Evolutionary conservation across 2,888 invertebrate species (phyloP), one percentile per base, ranked within the genome.

Genomic region (Carabus problematicus): DNA sequence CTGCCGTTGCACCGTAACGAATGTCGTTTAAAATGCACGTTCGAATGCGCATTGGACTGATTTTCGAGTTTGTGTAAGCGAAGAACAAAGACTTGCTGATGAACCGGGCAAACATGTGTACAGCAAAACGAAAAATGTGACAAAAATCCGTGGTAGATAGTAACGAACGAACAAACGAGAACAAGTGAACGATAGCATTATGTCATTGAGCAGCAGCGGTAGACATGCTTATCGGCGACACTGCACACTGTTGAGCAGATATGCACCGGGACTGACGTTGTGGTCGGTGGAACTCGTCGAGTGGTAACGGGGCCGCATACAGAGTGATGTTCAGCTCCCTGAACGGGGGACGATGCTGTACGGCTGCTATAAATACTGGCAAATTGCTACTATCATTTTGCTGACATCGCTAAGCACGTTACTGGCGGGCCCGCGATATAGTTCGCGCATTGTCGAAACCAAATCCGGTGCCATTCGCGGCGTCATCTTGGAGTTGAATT

Each of bases 401-500:
- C 60, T 72, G 49, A 61, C 71, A 43, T 61, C 72, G 55, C 54
- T 66, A 59, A 55, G 64, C 54, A 49, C 67, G 16, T 47, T 67
- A 45, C 64, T 71, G 52, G 85, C 86, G 73, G 88, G 88, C 70
- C 89, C 89, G 73, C 86, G 90, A 67, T 91, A 91, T 84, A 89
- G 90, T 81, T 91, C 91, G 74, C 87, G 92, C 79, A 91, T 93
- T 76, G 90, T 94, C 76, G 90, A 91, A 82, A 93, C 93, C 45
- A 89, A 91, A 78, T 87, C 85, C 81, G 92, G 92, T 74, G 88
- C 88, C 12, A 88, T 89, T 76, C 85, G 89, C 72, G 89, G 89
- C 70, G 84, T 88, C 71, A 88, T 88, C 72, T 84, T 90, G 82
- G 90, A 91, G 79, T 85, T 90, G 70, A 89, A 88, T 76, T 89